Evolutionary conservation across 2,797 vertebrate species (phyloP).

Genomic region (Staurois parvus): DNA sequence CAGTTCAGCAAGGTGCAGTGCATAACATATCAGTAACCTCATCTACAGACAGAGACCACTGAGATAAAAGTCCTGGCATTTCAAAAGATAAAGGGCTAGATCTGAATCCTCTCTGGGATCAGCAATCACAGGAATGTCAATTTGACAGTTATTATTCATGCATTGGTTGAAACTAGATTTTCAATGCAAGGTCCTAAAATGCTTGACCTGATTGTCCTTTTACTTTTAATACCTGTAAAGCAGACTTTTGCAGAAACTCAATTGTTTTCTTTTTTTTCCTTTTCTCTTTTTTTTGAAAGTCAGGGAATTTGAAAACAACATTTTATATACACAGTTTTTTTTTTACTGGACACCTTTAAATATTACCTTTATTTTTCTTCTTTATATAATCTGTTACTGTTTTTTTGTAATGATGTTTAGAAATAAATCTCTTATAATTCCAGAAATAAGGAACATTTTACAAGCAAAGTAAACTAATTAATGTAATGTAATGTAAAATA

Average conservation of each 20-base stretch:
- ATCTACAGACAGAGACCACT: conserved; percentile 58
- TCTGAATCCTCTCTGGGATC: conserved; percentile 62
- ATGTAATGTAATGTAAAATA: no score
- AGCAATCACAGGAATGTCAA: conserved; percentile 60
- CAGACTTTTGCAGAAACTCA: conserved; percentile 45
- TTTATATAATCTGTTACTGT: background rate
- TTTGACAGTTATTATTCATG: conserved; percentile 62
- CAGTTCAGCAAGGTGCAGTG: conserved; percentile 36
- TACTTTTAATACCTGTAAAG: conserved; percentile 57
- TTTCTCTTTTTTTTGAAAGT: no score
- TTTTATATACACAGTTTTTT: background rate
- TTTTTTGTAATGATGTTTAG: background rate
- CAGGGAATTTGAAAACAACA: no score
- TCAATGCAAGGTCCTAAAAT: conserved; percentile 56
- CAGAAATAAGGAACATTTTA: no score
- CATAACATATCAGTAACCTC: conserved; percentile 27
- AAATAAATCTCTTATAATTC: no score
- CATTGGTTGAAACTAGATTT: conserved; percentile 55
- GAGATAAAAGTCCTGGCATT: conserved; percentile 66
- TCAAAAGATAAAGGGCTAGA: conserved; percentile 57
- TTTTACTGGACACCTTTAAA: background rate
- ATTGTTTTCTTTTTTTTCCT: background rate
- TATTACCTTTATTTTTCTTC: background rate
- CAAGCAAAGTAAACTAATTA: no score
- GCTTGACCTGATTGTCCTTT: conserved; percentile 56